Evolutionary conservation across 2,113 vertebrate genomes (phyloP).

Genomic region (Hirundichthys speculiger): DNA sequence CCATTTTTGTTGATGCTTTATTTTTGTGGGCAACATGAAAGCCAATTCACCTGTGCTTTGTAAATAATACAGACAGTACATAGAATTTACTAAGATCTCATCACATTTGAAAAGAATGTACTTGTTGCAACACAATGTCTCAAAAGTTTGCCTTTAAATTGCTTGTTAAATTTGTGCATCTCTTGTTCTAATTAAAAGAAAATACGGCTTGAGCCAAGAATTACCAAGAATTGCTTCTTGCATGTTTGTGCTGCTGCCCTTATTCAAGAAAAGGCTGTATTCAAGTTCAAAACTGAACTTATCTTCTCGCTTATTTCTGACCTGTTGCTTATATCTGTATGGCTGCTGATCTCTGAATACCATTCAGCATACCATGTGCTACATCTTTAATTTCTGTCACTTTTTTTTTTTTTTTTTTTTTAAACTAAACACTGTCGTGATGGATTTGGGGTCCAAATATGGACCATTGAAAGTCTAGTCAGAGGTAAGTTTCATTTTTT

Average conservation of each 20-base stretch:
- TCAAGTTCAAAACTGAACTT: not conserved
- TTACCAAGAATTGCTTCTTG: constrained; percentile 4
- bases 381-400: constrained; percentile 69
- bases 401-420: constrained; percentile 72
- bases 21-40: too few relatives aligned
- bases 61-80: too few relatives aligned
- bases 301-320: constrained; percentile 9
- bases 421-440: constrained; percentile 73
- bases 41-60: too few relatives aligned
- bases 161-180: too few relatives aligned
- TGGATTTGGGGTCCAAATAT: constrained; percentile 76
- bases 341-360: constrained; percentile 34
- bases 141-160: too few relatives aligned
- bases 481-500: constrained; percentile 76
- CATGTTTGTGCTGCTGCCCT: constrained; percentile 30
- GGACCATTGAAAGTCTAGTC: constrained; percentile 72
- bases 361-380: constrained; percentile 30
- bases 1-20: too few relatives aligned
- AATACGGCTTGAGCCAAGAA: constrained; percentile 10
- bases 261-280: not conserved
- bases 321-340: not conserved
- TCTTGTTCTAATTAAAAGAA: too few relatives aligned
- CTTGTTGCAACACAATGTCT: too few relatives aligned
- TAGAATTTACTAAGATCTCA: too few relatives aligned
- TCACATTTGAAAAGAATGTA: too few relatives aligned